Percentiles rank a stretch among this genome's conserved stretches.
Conservation (phyloP, 2,113 vertebrate genomes). For the Paramisgurnus dabryanus region DNA sequence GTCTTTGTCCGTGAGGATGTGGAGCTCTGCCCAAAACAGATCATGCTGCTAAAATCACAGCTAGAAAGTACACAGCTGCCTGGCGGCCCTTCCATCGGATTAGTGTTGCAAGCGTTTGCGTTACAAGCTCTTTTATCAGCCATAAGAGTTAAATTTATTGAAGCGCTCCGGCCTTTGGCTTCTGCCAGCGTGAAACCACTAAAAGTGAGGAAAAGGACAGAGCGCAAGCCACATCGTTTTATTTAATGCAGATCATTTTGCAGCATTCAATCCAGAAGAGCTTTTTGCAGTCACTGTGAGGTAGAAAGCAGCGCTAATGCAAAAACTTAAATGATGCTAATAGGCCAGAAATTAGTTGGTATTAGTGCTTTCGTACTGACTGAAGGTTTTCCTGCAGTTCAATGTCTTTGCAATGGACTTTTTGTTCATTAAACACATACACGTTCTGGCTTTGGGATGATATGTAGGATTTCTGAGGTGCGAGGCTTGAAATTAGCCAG, state of each 20-base stretch:
- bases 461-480: constrained; percentile 35
- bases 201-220: constrained; percentile 36
- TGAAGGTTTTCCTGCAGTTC: constrained; percentile 2
- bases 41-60: constrained; percentile 60
- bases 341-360: constrained; percentile 36
- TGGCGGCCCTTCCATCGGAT: constrained; percentile 45
- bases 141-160: constrained; percentile 44
- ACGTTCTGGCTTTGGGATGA: constrained; percentile 35
- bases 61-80: constrained; percentile 51
- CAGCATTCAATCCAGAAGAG: constrained; percentile 41
- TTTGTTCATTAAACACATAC: constrained; percentile 17
- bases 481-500: constrained; percentile 57
- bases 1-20: constrained; percentile 50
- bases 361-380: background rate
- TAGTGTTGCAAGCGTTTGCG: constrained; percentile 45
- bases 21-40: constrained; percentile 42
- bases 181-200: constrained; percentile 30
- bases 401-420: background rate
- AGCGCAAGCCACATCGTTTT: constrained; percentile 41
- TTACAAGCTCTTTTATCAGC: constrained; percentile 46
- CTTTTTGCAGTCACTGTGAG: constrained; percentile 18
- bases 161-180: constrained; percentile 28
- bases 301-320: constrained; percentile 19
- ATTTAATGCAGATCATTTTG: constrained; percentile 32
- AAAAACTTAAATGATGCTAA: constrained; percentile 38